Base-by-base conservation (phyloP, 2,888 invertebrate species). In the Drosophila neotestacea region DNA sequence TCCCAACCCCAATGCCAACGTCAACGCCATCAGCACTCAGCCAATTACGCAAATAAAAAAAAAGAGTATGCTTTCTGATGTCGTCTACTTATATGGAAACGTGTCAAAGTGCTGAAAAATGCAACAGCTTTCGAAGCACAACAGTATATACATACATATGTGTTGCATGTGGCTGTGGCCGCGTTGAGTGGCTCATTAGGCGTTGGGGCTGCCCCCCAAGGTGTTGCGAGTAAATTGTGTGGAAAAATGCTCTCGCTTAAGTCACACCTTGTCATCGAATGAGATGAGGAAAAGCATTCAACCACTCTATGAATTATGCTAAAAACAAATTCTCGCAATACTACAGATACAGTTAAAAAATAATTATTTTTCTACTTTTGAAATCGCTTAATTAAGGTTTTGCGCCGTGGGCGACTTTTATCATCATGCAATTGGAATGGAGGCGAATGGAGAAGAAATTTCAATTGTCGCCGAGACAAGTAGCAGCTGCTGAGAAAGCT, bases 51-150 rank as follows among this genome's bases (percentile, higher is more conserved):
- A 85, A 82, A 85, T 77, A 42, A 46, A 47, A 30, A 30, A 30
- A 27, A 34, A 30, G 32, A 30, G 30, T 62, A 50, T 54, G 48
- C 58, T 50, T 47, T 64, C 50, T 42, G 34, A 27, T 4, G 39
- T 51, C 47, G 60, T 46, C 71, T 60, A 71, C 79, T 79, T 74
- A 65, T 72, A 71, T 63, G 70, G 68, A 72, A 85, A 89, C 90
- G 90, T 89, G 88, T 88, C 88, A 79, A 89, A 89, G 89, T 90
- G 89, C 73, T 83, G 73, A 74, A 80, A 82, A 85, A 74, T 82
- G 79, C 85, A 76, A 68, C 66, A 60, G 54, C 70, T 38, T 62
- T 64, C 48, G 56, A 42, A 64, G 50, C 50, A 60, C 44, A 13
- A 32, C 46, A 7, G 39, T 48, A 16, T 58, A 27, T 11, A 5